phyloP scores from a whole-genome alignment of 2,113 vertebrate species.

The Theristicus caerulescens region DNA sequence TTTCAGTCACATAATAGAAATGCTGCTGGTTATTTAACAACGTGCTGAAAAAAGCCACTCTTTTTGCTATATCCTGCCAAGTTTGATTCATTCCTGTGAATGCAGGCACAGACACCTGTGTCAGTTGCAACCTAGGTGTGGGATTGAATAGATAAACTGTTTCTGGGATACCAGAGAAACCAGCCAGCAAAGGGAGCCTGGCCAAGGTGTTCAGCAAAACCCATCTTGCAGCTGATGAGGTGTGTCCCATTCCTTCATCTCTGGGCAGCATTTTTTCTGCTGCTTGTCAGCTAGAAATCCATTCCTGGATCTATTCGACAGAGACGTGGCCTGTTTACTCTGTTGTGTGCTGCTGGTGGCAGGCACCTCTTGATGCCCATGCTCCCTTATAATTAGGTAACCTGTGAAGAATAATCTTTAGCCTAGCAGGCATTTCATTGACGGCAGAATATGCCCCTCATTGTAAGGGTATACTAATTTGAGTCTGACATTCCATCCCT shows the following conservation, averaged over 20 bases:
- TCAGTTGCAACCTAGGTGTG: not conserved
- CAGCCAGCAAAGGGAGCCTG: not conserved
- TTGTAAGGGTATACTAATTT: not conserved
- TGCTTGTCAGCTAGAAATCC: not conserved
- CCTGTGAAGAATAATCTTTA: not conserved
- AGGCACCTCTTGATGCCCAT: not conserved
- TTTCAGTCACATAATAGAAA: not conserved
- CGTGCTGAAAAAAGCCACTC: not conserved
- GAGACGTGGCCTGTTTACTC: not conserved
- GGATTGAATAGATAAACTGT: not conserved
- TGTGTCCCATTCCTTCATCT: not conserved
- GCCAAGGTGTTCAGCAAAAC: not conserved
- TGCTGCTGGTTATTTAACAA: not conserved
- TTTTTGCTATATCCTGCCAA: not conserved
- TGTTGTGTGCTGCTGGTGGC: not conserved
- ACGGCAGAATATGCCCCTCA: not conserved
- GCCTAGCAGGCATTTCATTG: not conserved
- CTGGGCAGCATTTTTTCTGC: not conserved
- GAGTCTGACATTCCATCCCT: not conserved
- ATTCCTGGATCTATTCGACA: not conserved
- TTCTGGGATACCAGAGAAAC: not conserved
- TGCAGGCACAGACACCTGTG: not conserved
- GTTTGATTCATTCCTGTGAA: not conserved
- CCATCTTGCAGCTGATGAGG: not conserved
- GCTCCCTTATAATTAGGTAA: not conserved